These are phyloP conservation scores for Macrotus californicus DNA, from an alignment of 2,113 vertebrate species.

Conservation along the genomic window DNA sequence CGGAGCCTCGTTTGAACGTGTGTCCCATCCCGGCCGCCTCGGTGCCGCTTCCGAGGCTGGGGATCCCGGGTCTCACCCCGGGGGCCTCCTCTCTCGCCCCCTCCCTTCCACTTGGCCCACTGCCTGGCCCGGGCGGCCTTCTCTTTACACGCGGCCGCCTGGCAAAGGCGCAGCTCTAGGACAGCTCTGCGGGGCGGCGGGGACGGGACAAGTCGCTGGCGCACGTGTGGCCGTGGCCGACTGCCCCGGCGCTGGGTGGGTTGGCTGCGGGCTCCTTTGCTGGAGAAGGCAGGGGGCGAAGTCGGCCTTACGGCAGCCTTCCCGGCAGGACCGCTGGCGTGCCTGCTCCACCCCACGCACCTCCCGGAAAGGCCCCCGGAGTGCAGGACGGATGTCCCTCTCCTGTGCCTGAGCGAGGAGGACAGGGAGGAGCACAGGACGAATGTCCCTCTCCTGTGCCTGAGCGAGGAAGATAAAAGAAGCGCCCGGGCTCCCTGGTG, in stretches of 20 bases:
- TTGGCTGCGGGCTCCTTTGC: not conserved
- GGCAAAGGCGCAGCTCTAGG: not conserved
- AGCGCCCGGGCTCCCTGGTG: not conserved
- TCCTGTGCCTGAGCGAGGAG: not conserved
- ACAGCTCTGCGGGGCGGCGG: too few species aligned
- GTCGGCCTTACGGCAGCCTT: rapidly evolving
- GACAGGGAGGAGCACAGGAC: rapidly evolving
- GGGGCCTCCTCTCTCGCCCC: not conserved
- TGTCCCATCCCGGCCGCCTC: not conserved
- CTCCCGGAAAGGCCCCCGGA: rapidly evolving
- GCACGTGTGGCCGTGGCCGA: not conserved
- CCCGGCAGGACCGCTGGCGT: not conserved
- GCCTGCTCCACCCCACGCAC: not conserved
- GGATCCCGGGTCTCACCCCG: not conserved
- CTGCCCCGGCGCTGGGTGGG: too few species aligned
- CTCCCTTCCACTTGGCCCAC: not conserved
- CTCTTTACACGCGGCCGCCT: not conserved
- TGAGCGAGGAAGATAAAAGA: too few species aligned
- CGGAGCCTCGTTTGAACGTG: not conserved
- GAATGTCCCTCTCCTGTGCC: rapidly evolving
- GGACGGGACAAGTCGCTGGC: too few species aligned
- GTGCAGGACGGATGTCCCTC: not conserved
- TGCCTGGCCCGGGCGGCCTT: not conserved
- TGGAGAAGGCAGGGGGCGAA: not conserved
- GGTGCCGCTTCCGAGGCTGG: not conserved